Base-by-base conservation (phyloP, 2,113 vertebrate genomes). In the Rana temporaria region DNA sequence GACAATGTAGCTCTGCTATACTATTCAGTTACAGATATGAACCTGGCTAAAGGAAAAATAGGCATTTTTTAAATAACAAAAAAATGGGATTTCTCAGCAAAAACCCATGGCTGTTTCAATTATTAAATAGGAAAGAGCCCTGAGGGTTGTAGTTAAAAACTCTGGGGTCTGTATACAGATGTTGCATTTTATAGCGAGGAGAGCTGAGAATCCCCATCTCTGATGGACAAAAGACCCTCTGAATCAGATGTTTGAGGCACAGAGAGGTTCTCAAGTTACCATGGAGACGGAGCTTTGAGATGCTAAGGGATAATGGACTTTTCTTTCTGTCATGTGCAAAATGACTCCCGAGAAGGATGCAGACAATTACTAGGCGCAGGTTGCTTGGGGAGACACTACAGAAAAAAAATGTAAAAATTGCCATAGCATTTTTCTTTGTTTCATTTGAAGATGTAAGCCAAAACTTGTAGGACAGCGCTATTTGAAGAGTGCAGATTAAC, bases 211-310 rank as follows among this genome's bases (percentile, higher is more conserved):
- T 71, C 34, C 52, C 7, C 26, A 52, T 62, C 20, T 30, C 19
- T 14, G 17, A 53, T 57, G 77, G 34, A 79, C 53, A 52, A 57
- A 55, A 60, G 32, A 19, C 20, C 67, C 30, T 20, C 34, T 76
- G 55, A 74, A 68, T 75, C 72, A 76, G 70, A 76, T 75, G 69
- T 65, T 82, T 82, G 38, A 82, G 19, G 16, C 52, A 22, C 8
- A 56, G 3, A 52, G 52, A 26, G 78, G 69, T 83, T 68, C 52
- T 60, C 20, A 38, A n/a, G 81, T 83, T 83, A 67, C 81, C 81
- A 83, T 83, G 81, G 81, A 30, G 52, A 83, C 64, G 12, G 71
- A 59, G 81, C 52, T 83, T 52, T 55, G 20, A 76, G 80, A 82
- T 66, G 62, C 60, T 26, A 4, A 55, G 69, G 57, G 32, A 75